phyloP scores from a whole-genome alignment of 2,888 invertebrate genomes.

The Rhagium mordax region DNA sequence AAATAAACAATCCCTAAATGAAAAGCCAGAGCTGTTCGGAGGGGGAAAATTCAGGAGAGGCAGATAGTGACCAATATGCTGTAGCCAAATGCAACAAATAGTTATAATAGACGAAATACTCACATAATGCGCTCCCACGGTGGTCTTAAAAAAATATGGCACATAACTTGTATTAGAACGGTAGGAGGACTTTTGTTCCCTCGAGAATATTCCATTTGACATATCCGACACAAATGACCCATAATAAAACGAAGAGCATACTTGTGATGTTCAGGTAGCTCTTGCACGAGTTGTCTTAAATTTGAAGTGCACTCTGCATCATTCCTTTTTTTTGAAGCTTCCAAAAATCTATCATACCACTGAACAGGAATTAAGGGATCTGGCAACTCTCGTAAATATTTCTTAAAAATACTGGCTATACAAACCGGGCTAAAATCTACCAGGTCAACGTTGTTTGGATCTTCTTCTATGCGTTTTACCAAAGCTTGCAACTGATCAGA shows the following conservation, averaged over 20 bases:
- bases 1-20: no score
- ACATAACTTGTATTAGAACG: conserved; percentile 80
- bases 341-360: conserved; percentile 81
- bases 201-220: conserved; percentile 77
- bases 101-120: no score
- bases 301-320: conserved; percentile 74
- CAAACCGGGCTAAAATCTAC: conserved; percentile 72
- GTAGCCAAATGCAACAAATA: no score
- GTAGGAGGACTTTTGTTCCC: conserved; percentile 79
- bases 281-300: conserved; percentile 73
- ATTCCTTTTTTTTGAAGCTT: conserved; percentile 67
- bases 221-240: conserved; percentile 81
- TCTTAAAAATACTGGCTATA: conserved; percentile 78
- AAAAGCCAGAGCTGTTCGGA: no score
- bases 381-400: conserved; percentile 81
- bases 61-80: no score
- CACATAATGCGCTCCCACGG: conserved; percentile 85
- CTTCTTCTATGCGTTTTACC: conserved; percentile 72
- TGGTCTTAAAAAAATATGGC: conserved; percentile 81
- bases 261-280: conserved; percentile 78
- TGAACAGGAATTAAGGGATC: conserved; percentile 84
- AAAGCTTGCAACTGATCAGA: conserved; percentile 76
- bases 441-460: conserved; percentile 68
- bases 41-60: no score
- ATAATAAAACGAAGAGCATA: conserved; percentile 78